phyloP scores from a whole-genome alignment of 2,888 invertebrate genomes.

The Corbicula japonica region DNA sequence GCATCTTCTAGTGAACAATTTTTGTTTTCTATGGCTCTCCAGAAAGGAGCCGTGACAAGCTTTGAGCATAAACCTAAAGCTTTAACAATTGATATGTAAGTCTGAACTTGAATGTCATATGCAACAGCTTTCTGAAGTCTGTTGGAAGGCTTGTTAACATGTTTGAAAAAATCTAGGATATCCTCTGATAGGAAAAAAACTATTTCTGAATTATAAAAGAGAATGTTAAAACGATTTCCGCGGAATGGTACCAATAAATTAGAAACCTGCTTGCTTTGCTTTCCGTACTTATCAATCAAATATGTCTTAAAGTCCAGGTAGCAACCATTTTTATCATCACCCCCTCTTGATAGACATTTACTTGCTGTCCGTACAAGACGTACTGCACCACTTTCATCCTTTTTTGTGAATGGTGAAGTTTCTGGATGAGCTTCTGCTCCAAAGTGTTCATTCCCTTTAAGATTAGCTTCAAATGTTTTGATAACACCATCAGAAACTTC shows the following conservation, averaged over 20 bases:
- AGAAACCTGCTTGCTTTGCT: background rate
- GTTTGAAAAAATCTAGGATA: slow-evolving; percentile 19
- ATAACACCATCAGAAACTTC: no score
- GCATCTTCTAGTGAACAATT: slow-evolving; percentile 40
- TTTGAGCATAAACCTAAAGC: slow-evolving; percentile 46
- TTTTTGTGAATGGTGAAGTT: background rate
- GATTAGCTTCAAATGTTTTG: background rate
- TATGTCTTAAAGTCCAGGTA: slow-evolving; percentile 13
- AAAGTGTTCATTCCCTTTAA: background rate
- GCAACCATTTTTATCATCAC: slow-evolving; percentile 17
- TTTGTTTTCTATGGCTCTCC: slow-evolving; percentile 38
- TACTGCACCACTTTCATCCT: slow-evolving; percentile 12
- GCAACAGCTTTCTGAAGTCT: slow-evolving; percentile 37
- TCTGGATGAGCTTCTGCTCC: slow-evolving; percentile 13
- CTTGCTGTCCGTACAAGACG: slow-evolving; percentile 11
- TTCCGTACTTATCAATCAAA: background rate
- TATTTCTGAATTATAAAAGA: slow-evolving; percentile 3
- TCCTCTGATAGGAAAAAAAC: slow-evolving; percentile 2
- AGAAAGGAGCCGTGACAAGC: slow-evolving; percentile 50
- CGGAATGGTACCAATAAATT: slow-evolving; percentile 4
- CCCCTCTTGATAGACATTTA: slow-evolving; percentile 8
- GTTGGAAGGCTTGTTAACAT: slow-evolving; percentile 30
- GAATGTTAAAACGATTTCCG: slow-evolving; percentile 16
- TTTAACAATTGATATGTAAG: slow-evolving; percentile 23
- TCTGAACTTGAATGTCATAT: slow-evolving; percentile 23